These are phyloP conservation scores for Sebastes steindachneri DNA, from an alignment of 2,797 vertebrate genomes.

Conservation along the genomic window DNA sequence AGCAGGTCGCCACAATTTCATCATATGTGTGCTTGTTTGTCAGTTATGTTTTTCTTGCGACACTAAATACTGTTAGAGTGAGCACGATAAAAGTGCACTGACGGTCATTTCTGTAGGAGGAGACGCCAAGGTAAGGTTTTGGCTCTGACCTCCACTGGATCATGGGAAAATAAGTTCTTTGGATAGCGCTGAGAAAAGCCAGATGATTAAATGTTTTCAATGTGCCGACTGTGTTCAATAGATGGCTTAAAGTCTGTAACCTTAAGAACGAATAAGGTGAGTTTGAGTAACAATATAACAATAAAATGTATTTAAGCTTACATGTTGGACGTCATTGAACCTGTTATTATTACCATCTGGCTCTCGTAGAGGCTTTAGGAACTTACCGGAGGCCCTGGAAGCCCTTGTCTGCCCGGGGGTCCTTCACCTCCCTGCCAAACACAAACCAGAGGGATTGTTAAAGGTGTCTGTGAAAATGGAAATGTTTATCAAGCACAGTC, in stretches of 20 bases:
- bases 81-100: slow-evolving; percentile 2
- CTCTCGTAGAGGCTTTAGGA: slow-evolving; percentile 14
- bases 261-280: background rate
- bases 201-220: background rate
- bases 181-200: background rate
- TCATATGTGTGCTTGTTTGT: slow-evolving; percentile 66
- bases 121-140: background rate
- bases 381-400: slow-evolving; percentile 95
- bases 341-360: slow-evolving; percentile 14
- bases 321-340: background rate
- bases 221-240: background rate
- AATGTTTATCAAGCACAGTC: slow-evolving; percentile 21
- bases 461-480: slow-evolving; percentile 31
- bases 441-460: slow-evolving; percentile 57
- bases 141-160: background rate
- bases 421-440: slow-evolving; percentile 91
- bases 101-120: background rate
- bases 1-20: slow-evolving; percentile 63
- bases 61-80: slow-evolving; percentile 35
- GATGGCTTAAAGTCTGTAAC: background rate
- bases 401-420: slow-evolving; percentile 89
- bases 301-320: background rate
- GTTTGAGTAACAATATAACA: background rate
- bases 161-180: background rate
- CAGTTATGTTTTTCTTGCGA: slow-evolving; percentile 53